Evolutionary conservation across 2,113 vertebrate genomes (phyloP), one percentile per base, ranked within the genome.

Genomic region (Plectropomus leopardus): DNA sequence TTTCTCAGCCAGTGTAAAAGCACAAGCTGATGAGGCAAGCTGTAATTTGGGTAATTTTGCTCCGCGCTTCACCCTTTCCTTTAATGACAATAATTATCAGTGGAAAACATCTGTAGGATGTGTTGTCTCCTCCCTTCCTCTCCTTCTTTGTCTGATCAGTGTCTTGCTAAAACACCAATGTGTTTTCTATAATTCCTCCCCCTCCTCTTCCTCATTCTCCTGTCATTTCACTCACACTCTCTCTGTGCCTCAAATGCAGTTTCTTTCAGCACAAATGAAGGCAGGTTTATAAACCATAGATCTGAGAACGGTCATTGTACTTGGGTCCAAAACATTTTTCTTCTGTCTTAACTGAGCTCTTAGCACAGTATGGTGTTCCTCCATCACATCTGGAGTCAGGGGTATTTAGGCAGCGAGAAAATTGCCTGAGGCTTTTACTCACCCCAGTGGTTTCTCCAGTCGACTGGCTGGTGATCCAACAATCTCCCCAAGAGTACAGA

Each of bases 401-500:
- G 30, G n/a, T 50, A 71, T 42, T 76, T 53, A 40, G 50, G 13
- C 26, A 26, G 34, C 70, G 28, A 21, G 5, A 66, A 82, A 80
- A 82, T 34, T 72, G 61, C 11, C 17, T 70, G 21, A 58, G 72
- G 40, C 48, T 83, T n/a, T 44, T 24, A 95, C 97, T 97, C 92
- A 99, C 98, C 88, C 97, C 73, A 99, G 93, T 19, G 97, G 93
- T 88, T 99, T 99, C 92, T 99, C 97, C 88, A 98, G 94, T 76
- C 97, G 96, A 88, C 98, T 97, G 82, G 96, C 97, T 0, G 97
- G 94, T 1, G 98, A 98, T 75, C 98, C 97, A 78, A 98, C 97
- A 0, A 98, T 98, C 91, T 99, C 97, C 1, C 98, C 98, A 1
- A 99, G 95, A 36, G 98, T 98, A 85, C 97, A 98, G 94, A 98